These are phyloP conservation scores for Dysidea cf. avara DNA, from an alignment of 37 sponge, comb jelly and placozoan genomes.

Conservation along the genomic window DNA sequence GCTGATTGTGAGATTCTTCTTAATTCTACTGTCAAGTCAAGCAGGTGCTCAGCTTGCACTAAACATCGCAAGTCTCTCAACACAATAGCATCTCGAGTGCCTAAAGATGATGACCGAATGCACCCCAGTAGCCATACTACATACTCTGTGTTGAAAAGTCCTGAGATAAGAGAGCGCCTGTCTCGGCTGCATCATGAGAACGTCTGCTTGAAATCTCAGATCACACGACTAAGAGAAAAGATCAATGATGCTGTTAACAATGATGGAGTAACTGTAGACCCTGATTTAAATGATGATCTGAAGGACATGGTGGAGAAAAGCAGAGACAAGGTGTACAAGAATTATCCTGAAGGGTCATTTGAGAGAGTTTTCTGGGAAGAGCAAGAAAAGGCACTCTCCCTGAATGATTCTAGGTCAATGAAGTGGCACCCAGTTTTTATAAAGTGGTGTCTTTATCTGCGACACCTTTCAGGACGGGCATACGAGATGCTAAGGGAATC, in stretches of 20 bases:
- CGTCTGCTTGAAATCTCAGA: not conserved
- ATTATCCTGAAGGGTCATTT: no score
- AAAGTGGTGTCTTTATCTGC: slow-evolving; percentile 21
- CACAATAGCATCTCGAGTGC: slow-evolving; percentile 10
- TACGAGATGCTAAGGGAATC: slow-evolving; percentile 9
- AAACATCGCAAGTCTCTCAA: slow-evolving; percentile 1
- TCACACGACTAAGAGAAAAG: not conserved
- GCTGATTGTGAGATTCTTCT: no score
- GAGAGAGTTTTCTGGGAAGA: no score
- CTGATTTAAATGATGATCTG: slow-evolving; percentile 8
- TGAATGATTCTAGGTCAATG: slow-evolving; percentile 1
- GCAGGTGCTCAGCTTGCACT: not conserved
- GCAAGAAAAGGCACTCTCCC: not conserved
- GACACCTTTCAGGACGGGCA: slow-evolving; percentile 6
- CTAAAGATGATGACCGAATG: not conserved
- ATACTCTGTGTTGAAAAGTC: not conserved
- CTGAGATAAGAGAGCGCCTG: not conserved
- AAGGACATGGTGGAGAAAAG: not conserved
- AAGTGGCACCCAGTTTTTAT: slow-evolving; percentile 14
- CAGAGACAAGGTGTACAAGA: no score
- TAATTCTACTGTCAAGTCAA: no score
- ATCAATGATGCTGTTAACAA: not conserved
- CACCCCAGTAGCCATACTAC: slow-evolving; percentile 7
- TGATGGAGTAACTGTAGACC: slow-evolving; percentile 1
- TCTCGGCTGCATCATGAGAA: slow-evolving; percentile 7